phyloP scores from a whole-genome alignment of 2,888 invertebrate genomes.

The Drosophila gaucha region DNA sequence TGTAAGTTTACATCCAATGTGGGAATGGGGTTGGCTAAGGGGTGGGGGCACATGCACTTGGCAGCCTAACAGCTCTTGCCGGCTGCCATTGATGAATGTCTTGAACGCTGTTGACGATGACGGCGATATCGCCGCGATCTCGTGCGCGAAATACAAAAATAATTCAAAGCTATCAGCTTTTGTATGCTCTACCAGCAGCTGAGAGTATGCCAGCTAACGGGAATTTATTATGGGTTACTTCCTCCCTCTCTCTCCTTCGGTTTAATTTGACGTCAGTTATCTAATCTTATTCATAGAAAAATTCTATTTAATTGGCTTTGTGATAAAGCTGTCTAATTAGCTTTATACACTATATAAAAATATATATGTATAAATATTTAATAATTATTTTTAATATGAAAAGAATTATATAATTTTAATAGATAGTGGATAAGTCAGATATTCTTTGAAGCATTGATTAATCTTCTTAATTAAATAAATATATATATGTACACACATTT shows the following conservation, averaged over 20 bases:
- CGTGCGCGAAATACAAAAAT: constrained; percentile 67
- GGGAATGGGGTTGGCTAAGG: neutral
- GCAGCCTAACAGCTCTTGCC: constrained; percentile 37
- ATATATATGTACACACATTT: no score
- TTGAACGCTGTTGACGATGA: constrained; percentile 33
- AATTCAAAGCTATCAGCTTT: constrained; percentile 34
- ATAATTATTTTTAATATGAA: neutral
- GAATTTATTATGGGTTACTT: neutral
- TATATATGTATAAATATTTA: neutral
- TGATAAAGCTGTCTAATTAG: constrained; percentile 1
- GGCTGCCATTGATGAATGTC: constrained; percentile 61
- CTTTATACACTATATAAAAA: neutral
- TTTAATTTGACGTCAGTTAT: constrained; percentile 11
- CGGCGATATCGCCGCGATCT: constrained; percentile 61
- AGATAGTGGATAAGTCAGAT: neutral
- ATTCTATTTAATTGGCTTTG: constrained; percentile 1
- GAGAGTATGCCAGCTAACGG: constrained; percentile 4
- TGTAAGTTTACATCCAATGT: constrained; percentile 87
- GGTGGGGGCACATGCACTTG: constrained; percentile 37
- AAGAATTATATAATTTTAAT: neutral
- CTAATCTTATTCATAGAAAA: constrained; percentile 18
- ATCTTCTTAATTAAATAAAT: neutral
- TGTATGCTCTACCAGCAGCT: constrained; percentile 21
- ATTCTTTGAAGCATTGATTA: neutral
- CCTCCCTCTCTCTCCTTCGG: neutral